Conservation (phyloP, 2,888 invertebrate species). For the Trachelus tabidus region DNA sequence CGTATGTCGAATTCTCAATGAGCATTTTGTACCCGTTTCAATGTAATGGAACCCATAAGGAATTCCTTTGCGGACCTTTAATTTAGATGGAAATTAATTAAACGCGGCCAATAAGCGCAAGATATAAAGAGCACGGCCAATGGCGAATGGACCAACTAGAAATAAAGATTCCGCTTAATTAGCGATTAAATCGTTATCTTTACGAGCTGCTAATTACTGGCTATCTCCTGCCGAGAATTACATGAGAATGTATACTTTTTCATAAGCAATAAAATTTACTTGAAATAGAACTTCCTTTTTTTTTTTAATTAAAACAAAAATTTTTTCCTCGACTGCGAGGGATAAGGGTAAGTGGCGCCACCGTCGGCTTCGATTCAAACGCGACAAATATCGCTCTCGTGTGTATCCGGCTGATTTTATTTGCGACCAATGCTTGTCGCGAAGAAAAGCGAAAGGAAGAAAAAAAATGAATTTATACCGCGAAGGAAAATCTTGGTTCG, state of each 20-base stretch:
- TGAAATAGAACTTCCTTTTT: neutral
- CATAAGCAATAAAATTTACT: neutral
- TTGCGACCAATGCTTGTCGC: neutral
- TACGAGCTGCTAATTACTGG: slow-evolving; percentile 17
- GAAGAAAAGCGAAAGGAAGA: neutral
- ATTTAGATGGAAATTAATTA: slow-evolving; percentile 3
- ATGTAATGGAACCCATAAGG: neutral
- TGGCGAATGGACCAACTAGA: slow-evolving; percentile 8
- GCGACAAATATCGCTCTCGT: neutral
- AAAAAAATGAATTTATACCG: neutral
- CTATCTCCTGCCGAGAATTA: neutral
- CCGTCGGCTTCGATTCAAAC: neutral
- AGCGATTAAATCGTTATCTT: slow-evolving; percentile 17
- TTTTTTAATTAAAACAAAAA: neutral
- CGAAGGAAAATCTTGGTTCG: neutral
- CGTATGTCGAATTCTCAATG: neutral
- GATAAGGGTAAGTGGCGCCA: neutral
- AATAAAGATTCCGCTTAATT: slow-evolving; percentile 13
- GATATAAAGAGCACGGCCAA: slow-evolving; percentile 3
- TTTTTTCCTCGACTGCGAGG: neutral
- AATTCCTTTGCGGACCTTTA: neutral
- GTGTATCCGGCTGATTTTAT: neutral
- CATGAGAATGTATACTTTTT: neutral
- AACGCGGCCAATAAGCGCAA: slow-evolving; percentile 4
- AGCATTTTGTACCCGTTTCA: neutral